These are phyloP conservation scores for Prenolepis imparis DNA, from an alignment of 2,888 invertebrate species.

Conservation along the genomic window DNA sequence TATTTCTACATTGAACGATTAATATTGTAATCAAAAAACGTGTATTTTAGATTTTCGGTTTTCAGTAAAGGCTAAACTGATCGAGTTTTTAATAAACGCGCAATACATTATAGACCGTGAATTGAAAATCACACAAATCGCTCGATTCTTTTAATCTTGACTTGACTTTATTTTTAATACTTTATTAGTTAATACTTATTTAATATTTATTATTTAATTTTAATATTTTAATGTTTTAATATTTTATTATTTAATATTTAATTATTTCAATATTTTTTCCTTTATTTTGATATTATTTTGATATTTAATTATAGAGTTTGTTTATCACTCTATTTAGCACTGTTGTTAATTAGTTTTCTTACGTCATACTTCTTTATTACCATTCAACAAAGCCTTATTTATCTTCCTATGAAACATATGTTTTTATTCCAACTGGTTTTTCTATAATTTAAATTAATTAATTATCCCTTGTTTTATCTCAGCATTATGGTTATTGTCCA, in stretches of 20 bases:
- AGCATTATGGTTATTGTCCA: conserved; percentile 93
- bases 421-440: not conserved
- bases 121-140: not conserved
- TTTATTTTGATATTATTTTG: too few relatives aligned
- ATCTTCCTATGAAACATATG: not conserved
- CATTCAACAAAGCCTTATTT: not conserved
- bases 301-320: too few relatives aligned
- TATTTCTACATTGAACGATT: too few relatives aligned
- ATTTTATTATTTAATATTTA: too few relatives aligned
- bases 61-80: too few relatives aligned
- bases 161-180: too few relatives aligned
- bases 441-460: not conserved
- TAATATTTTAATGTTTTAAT: too few relatives aligned
- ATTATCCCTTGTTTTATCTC: not conserved
- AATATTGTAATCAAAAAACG: too few relatives aligned
- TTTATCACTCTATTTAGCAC: not conserved
- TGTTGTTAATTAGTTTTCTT: not conserved
- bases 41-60: too few relatives aligned
- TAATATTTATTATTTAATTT: too few relatives aligned
- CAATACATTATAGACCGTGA: not conserved
- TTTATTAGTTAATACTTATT: not conserved
- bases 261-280: too few relatives aligned
- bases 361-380: not conserved
- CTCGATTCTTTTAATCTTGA: not conserved
- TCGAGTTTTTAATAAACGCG: too few relatives aligned